phyloP scores from a whole-genome alignment of 1,140 invertebrate genomes.

The Anoplolepis gracilipes region DNA sequence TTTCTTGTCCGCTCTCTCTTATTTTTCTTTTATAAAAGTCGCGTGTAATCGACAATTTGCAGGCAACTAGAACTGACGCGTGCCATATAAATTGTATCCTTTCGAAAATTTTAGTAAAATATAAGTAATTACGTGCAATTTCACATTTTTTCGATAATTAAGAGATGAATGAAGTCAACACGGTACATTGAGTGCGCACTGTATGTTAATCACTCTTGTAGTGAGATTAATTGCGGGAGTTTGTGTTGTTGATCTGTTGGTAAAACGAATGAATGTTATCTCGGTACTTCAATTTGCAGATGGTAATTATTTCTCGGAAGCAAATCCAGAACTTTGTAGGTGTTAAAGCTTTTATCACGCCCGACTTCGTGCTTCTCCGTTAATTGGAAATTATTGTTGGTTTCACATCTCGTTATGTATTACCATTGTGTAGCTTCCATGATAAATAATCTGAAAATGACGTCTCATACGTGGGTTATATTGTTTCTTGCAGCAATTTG shows the following conservation, averaged over 20 bases:
- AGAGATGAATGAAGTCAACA: neutral
- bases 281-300: constrained; percentile 42
- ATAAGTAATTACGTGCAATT: neutral
- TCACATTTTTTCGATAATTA: neutral
- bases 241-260: neutral
- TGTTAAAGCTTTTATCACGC: constrained; percentile 35
- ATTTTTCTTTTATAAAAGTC: constrained; percentile 6
- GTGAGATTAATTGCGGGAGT: constrained; percentile 8
- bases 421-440: neutral
- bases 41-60: constrained; percentile 37
- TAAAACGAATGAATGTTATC: constrained; percentile 26
- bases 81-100: neutral
- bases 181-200: neutral
- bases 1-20: neutral
- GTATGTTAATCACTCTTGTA: neutral
- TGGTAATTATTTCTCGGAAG: neutral
- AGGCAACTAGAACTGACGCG: neutral
- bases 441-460: constrained; percentile 32
- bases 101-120: neutral
- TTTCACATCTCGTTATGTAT: constrained; percentile 8
- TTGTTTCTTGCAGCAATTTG: constrained; percentile 1
- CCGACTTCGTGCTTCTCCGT: constrained; percentile 22
- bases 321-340: neutral
- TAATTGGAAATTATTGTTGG: constrained; percentile 51
- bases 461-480: neutral